phyloP scores from a whole-genome alignment of 2,113 vertebrate species.

The Axis porcinus region DNA sequence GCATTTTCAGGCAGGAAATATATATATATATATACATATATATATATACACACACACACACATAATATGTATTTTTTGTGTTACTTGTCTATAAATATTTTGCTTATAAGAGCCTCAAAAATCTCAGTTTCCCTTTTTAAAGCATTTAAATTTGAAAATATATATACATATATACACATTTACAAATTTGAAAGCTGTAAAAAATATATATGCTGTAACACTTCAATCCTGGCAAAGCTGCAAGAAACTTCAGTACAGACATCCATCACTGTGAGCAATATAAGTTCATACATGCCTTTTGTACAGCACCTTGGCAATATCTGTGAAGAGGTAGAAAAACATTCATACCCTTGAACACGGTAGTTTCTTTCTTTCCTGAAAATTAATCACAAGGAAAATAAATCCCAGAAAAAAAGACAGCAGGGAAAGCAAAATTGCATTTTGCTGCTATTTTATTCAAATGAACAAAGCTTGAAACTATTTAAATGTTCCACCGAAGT shows the following conservation, averaged over 20 bases:
- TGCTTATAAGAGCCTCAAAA: not conserved
- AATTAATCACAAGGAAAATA: constrained; percentile 12
- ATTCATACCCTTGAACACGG: not conserved
- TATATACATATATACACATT: not conserved
- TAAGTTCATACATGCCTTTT: not conserved
- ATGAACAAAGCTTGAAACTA: not conserved
- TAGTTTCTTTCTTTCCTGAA: constrained; percentile 27
- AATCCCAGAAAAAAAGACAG: not conserved
- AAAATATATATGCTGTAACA: not conserved
- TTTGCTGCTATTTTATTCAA: constrained; percentile 16
- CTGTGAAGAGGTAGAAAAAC: constrained; percentile 4
- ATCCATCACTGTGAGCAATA: not conserved
- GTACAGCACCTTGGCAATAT: not conserved
- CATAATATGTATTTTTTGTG: not conserved
- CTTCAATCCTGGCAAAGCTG: not conserved
- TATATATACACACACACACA: not conserved
- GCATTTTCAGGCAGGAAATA: not conserved
- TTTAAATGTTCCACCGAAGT: not conserved
- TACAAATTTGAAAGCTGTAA: not conserved
- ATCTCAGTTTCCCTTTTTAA: not conserved
- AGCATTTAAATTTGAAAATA: not conserved
- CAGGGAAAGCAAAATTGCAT: not conserved
- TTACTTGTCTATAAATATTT: not conserved
- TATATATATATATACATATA: not conserved
- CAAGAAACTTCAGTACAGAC: not conserved